Evolutionary conservation across 2,797 vertebrate species (phyloP), one percentile per base, ranked within the genome.

Genomic region (Syndactyla subalaris): DNA sequence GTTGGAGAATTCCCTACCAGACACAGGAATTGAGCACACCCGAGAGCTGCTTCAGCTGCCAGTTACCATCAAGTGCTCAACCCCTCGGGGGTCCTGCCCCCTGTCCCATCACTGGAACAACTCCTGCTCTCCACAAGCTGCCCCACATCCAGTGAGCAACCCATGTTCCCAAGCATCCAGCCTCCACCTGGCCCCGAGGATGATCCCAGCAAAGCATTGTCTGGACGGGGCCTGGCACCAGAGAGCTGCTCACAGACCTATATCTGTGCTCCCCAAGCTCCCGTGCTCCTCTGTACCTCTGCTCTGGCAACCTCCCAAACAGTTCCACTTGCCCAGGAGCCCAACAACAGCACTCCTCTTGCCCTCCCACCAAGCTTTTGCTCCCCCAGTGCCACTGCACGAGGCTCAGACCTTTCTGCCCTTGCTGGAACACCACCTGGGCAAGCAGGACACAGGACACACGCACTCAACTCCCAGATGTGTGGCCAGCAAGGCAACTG

Each of bases 361-460:
- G 11, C 52, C 12, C 14, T 26, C 54, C 12, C 32, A 17, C 2
- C 0, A 7, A 65, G n/a, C 34, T 18, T 45, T 52, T 1, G 30
- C 23, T 67, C 22, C 63, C 11, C 22, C 1, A 1, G 2, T 0
- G 0, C 46, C 2, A 1, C 41, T 2, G 36, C 41, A 15, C 0
- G 3, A 43, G 6, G 70, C 15, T 80, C 9, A 1, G 61, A 20
- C 49, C 43, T 18, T 8, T 19, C 17, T 1, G 5, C 46, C 32
- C 38, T 34, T 36, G 22, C 41, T 38, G 32, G 34, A 46, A 41
- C 43, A 26, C 23, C 20, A 19, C 10, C 1, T 17, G 14, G 19
- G 20, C 43, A 62, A 41, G 34, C 1, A 52, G 9, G 18, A n/a
- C 2, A 11, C 0, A 3, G 2, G 1, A 58, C 14, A 67, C 7